Percentiles rank a stretch among this genome's conserved stretches.
Evolutionary conservation across 2,888 invertebrate genomes (phyloP).

Genomic region (Nomada lathburiana): DNA sequence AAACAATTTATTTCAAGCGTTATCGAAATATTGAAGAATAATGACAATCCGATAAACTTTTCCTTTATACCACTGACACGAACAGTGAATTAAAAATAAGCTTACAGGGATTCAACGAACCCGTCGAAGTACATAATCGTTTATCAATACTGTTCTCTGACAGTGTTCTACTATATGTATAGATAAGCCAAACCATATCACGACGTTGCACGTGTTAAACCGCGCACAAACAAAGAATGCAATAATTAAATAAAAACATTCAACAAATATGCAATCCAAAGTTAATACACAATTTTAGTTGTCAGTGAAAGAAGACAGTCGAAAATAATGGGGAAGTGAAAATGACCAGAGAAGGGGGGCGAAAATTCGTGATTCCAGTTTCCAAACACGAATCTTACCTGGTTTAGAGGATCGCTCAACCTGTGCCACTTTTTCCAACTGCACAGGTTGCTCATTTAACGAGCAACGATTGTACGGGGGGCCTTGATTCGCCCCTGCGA

Average conservation of each 20-base stretch:
- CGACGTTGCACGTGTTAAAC: too few relatives aligned
- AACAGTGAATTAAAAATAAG: too few relatives aligned
- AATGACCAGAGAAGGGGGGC: background rate
- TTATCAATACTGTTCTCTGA: too few relatives aligned
- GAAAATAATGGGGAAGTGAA: background rate
- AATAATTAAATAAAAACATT: background rate
- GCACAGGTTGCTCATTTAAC: conserved; percentile 29
- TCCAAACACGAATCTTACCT: conserved; percentile 52
- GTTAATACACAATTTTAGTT: background rate
- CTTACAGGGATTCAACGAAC: too few relatives aligned
- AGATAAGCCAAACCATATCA: too few relatives aligned
- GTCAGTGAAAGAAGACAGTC: background rate
- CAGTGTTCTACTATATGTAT: too few relatives aligned
- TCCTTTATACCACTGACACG: too few relatives aligned
- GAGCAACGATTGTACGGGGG: conserved; percentile 53
- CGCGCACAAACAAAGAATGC: background rate
- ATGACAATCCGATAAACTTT: too few relatives aligned
- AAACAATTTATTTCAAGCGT: too few relatives aligned
- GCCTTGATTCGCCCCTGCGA: conserved; percentile 62
- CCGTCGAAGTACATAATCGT: too few relatives aligned
- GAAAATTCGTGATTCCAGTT: background rate
- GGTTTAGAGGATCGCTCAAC: conserved; percentile 35
- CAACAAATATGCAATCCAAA: too few relatives aligned
- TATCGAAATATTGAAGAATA: too few relatives aligned
- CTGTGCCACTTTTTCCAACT: conserved; percentile 34